phyloP scores from a whole-genome alignment of 2,113 vertebrate genomes.

The Saguinus imperator region DNA sequence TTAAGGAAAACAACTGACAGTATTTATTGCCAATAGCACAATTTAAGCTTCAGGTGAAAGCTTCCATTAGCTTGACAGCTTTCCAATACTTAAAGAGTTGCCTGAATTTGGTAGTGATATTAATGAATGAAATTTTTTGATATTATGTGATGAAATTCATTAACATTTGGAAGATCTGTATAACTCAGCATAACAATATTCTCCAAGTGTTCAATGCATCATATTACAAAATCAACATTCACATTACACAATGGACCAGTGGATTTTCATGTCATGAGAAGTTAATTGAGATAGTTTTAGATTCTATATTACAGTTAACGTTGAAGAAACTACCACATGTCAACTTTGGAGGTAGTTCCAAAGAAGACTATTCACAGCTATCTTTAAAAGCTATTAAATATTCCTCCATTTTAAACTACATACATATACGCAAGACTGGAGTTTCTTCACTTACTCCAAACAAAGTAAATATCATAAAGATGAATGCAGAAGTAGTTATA shows the following conservation, averaged over 20 bases:
- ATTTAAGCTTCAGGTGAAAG: constrained; percentile 28
- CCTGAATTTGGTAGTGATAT: neutral
- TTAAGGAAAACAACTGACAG: constrained; percentile 27
- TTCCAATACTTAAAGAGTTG: neutral
- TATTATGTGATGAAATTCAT: neutral
- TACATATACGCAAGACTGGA: neutral
- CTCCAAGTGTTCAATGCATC: neutral
- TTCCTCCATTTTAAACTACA: neutral
- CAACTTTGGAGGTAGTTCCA: neutral
- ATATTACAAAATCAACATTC: neutral
- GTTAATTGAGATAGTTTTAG: neutral
- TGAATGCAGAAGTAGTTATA: neutral
- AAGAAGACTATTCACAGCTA: neutral
- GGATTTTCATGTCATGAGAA: neutral
- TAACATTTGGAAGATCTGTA: neutral
- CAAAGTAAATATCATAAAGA: neutral
- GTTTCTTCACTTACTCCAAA: neutral
- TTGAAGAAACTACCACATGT: neutral
- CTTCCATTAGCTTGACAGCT: constrained; percentile 27
- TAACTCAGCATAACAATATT: neutral
- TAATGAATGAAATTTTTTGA: neutral
- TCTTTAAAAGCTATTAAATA: neutral
- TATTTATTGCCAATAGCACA: constrained; percentile 31
- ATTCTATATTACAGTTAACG: neutral
- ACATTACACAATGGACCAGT: neutral